Conservation (phyloP, 2,113 vertebrate species). For the Nansenia antarctica region DNA sequence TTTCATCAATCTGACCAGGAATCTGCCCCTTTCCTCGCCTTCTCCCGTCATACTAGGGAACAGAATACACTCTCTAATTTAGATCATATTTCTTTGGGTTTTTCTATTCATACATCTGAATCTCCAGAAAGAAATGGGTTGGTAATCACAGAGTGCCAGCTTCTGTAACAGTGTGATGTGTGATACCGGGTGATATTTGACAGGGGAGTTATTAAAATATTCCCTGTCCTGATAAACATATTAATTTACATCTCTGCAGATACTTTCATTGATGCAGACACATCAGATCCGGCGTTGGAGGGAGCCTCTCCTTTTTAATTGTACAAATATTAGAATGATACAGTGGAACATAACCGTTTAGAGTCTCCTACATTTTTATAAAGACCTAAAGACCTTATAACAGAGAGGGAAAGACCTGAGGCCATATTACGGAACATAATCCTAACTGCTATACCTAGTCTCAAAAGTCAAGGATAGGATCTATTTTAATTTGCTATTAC, state of each 20-base stretch:
- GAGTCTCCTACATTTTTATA: too few relatives aligned
- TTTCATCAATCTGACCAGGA: constrained; percentile 67
- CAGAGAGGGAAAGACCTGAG: too few relatives aligned
- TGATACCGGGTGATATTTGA: constrained; percentile 68
- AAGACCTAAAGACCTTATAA: too few relatives aligned
- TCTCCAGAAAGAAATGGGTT: constrained; percentile 56
- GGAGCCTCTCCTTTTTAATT: constrained; percentile 73
- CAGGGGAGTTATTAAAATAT: constrained; percentile 80
- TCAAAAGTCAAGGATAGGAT: too few relatives aligned
- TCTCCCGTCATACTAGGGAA: constrained; percentile 63
- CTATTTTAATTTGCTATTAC: too few relatives aligned
- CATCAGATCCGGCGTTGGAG: constrained; percentile 60
- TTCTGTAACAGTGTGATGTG: constrained; percentile 68
- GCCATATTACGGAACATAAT: too few relatives aligned
- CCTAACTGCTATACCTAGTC: too few relatives aligned
- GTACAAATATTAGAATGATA: constrained; percentile 65
- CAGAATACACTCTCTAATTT: constrained; percentile 65
- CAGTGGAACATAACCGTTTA: neutral
- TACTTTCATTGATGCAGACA: constrained; percentile 73
- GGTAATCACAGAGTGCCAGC: constrained; percentile 74
- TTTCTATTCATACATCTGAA: constrained; percentile 58
- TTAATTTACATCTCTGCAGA: constrained; percentile 76
- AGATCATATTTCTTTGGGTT: constrained; percentile 69
- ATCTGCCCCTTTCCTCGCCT: constrained; percentile 51
- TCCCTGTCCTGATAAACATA: constrained; percentile 77